A percentile compares a stretch with the other conserved stretches of the same genome.
These are phyloP conservation scores for Microplitis demolitor DNA, from an alignment of 1,140 invertebrate genomes.

Conservation along the genomic window DNA sequence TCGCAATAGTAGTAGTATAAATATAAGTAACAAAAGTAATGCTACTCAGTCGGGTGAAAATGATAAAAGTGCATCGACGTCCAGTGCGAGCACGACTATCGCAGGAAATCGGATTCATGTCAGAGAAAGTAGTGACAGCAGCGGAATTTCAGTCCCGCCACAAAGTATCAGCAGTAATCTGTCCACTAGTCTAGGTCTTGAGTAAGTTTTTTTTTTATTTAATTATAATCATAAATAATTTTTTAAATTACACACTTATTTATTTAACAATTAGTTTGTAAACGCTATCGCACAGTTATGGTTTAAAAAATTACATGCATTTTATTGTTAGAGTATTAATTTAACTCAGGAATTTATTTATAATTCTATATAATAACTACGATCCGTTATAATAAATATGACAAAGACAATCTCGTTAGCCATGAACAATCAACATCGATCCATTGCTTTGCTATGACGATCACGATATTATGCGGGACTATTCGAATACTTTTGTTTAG, in stretches of 20 bases:
- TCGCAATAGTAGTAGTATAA: neutral
- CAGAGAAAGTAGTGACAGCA: slow-evolving; percentile 23
- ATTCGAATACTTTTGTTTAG: neutral
- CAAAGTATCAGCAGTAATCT: slow-evolving; percentile 38
- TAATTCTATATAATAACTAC: neutral
- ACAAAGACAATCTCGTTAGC: slow-evolving; percentile 11
- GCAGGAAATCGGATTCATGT: slow-evolving; percentile 24
- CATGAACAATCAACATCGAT: slow-evolving; percentile 8
- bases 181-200: slow-evolving; percentile 5
- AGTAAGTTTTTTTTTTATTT: neutral
- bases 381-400: neutral
- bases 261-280: no score
- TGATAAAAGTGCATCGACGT: neutral
- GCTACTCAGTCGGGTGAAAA: slow-evolving; percentile 6
- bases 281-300: no score
- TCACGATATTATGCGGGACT: neutral
- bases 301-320: no score
- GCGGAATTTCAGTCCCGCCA: slow-evolving; percentile 41
- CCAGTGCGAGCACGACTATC: neutral
- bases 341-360: neutral
- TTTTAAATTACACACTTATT: no score
- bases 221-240: neutral
- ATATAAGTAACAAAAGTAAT: neutral
- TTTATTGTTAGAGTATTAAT: neutral
- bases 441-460: neutral